These are phyloP conservation scores for Nephrotoma flavescens DNA, from an alignment of 2,888 invertebrate genomes.

Conservation along the genomic window DNA sequence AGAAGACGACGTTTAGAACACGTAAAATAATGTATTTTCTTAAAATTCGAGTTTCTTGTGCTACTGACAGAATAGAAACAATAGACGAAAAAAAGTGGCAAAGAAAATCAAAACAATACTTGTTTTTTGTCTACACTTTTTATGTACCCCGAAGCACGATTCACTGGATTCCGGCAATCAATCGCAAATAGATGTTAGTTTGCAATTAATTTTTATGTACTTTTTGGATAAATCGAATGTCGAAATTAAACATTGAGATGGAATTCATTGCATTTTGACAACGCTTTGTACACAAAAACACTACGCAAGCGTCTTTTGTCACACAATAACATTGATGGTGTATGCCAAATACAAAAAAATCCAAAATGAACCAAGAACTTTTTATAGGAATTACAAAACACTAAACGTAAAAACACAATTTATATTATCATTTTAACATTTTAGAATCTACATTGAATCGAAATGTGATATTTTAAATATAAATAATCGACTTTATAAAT, in stretches of 20 bases:
- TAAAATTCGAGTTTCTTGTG: background rate
- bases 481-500: background rate
- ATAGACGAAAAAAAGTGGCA: background rate
- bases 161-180: background rate
- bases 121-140: background rate
- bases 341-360: background rate
- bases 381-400: background rate
- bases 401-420: background rate
- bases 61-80: background rate
- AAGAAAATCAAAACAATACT: background rate
- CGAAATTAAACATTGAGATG: background rate
- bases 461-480: background rate
- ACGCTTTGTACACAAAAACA: slow-evolving; percentile 9
- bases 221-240: background rate
- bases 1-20: background rate
- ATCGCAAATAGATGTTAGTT: background rate
- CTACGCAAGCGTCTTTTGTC: slow-evolving; percentile 8
- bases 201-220: background rate
- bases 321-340: slow-evolving; percentile 1
- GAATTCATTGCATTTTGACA: slow-evolving; percentile 5
- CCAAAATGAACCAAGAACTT: background rate
- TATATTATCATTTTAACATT: background rate
- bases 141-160: background rate
- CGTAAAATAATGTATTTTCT: background rate
- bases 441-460: background rate